These are phyloP conservation scores for roundworm (Caenorhabditis elegans) DNA, from an alignment of 1,140 invertebrate genomes.

Conservation along the genomic window DNA sequence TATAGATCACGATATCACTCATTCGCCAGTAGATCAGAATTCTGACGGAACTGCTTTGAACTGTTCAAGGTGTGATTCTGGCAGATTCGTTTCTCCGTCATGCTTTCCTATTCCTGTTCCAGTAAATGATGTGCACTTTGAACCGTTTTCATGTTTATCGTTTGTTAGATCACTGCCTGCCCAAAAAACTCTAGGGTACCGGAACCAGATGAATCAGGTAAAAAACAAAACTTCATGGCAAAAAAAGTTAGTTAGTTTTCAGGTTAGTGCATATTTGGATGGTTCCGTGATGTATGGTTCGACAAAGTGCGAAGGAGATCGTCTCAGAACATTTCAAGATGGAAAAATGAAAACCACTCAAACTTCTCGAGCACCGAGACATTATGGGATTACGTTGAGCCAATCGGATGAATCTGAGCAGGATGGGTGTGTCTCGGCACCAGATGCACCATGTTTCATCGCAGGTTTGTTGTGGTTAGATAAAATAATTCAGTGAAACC, in stretches of 20 bases:
- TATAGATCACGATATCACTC: constrained; percentile 58
- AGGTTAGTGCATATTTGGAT: constrained; percentile 79
- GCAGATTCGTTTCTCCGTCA: constrained; percentile 62
- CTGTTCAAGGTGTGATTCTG: constrained; percentile 66
- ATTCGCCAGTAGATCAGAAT: constrained; percentile 66
- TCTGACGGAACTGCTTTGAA: not conserved
- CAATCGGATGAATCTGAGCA: constrained; percentile 52
- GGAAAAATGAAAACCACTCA: constrained; percentile 63
- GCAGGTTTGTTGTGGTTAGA: not conserved
- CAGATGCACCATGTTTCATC: constrained; percentile 56
- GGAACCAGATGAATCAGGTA: constrained; percentile 70
- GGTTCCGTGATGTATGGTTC: constrained; percentile 80
- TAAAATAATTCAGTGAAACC: no score
- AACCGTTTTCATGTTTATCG: constrained; percentile 80
- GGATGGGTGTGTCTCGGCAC: constrained; percentile 53
- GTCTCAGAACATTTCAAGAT: constrained; percentile 71
- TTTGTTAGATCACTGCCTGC: constrained; percentile 88
- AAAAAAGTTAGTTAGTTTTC: not conserved
- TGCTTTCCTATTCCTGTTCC: constrained; percentile 72
- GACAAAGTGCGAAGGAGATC: constrained; percentile 76
- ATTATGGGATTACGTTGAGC: not conserved
- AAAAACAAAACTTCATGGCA: no score
- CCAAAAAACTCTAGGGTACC: constrained; percentile 74
- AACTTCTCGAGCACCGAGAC: constrained; percentile 34
- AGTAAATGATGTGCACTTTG: constrained; percentile 70